phyloP scores from a whole-genome alignment of 2,888 invertebrate genomes.

The Molorchus minor region DNA sequence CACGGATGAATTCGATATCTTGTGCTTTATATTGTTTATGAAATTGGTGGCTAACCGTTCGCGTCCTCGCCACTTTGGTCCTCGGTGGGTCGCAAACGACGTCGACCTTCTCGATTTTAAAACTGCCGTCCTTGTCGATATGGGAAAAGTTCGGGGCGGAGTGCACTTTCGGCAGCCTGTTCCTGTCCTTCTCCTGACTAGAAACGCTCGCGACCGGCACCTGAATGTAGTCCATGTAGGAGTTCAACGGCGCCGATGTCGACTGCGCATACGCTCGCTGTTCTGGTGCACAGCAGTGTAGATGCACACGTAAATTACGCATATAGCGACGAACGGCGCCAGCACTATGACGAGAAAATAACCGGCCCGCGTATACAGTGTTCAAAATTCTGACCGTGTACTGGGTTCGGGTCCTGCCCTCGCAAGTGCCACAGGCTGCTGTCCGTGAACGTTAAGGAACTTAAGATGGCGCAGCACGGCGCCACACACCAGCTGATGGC shows the following conservation, averaged over 20 bases:
- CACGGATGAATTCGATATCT: slow-evolving; percentile 84
- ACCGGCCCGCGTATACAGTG: slow-evolving; percentile 61
- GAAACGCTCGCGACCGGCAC: slow-evolving; percentile 61
- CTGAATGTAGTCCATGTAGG: slow-evolving; percentile 62
- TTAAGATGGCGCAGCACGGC: slow-evolving; percentile 60
- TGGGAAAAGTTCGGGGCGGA: slow-evolving; percentile 56
- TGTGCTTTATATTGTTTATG: slow-evolving; percentile 78
- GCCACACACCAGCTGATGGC: slow-evolving; percentile 65
- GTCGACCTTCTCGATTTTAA: slow-evolving; percentile 22
- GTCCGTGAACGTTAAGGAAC: slow-evolving; percentile 63
- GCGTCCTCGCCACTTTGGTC: slow-evolving; percentile 65
- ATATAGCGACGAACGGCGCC: slow-evolving; percentile 70
- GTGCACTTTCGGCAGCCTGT: slow-evolving; percentile 54
- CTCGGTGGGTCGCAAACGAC: slow-evolving; percentile 48
- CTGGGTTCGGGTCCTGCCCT: slow-evolving; percentile 34
- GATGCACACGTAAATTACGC: slow-evolving; percentile 78
- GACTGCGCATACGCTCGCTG: slow-evolving; percentile 68
- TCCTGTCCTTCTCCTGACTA: slow-evolving; percentile 39
- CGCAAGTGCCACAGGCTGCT: slow-evolving; percentile 63
- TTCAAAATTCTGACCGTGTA: slow-evolving; percentile 56
- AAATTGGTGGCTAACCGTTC: slow-evolving; percentile 68
- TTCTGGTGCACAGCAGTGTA: slow-evolving; percentile 81
- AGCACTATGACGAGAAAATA: slow-evolving; percentile 64
- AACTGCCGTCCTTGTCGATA: slow-evolving; percentile 40
- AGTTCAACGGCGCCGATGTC: slow-evolving; percentile 65